These are phyloP conservation scores for Dyspetes luteomarginatus DNA, from an alignment of 2,888 invertebrate species.

Conservation along the genomic window DNA sequence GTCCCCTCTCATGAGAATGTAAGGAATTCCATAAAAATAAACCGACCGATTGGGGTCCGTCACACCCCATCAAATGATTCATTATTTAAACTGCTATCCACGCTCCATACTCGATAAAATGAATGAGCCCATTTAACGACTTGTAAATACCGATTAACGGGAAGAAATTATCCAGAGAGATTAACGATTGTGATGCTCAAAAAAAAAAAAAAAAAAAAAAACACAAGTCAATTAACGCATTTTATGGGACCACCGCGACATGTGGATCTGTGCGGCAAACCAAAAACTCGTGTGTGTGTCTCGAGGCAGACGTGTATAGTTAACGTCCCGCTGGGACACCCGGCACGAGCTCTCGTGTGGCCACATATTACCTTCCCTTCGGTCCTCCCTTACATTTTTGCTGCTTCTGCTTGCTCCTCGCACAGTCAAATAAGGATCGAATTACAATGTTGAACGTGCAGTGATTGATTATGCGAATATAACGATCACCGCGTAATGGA, in stretches of 20 bases:
- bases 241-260: slow-evolving; percentile 59
- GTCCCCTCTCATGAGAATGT: no score
- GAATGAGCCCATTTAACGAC: no score
- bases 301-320: slow-evolving; percentile 40
- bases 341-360: slow-evolving; percentile 58
- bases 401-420: slow-evolving; percentile 58
- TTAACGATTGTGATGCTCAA: slow-evolving; percentile 76
- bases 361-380: slow-evolving; percentile 47
- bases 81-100: not conserved
- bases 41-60: not conserved
- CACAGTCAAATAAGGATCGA: slow-evolving; percentile 77
- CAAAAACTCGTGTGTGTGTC: slow-evolving; percentile 13
- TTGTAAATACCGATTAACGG: not conserved
- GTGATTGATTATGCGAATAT: slow-evolving; percentile 80
- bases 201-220: slow-evolving; percentile 76
- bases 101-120: not conserved
- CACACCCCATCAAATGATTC: not conserved
- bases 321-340: slow-evolving; percentile 60
- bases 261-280: slow-evolving; percentile 40
- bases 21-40: no score
- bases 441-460: slow-evolving; percentile 75
- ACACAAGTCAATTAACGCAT: slow-evolving; percentile 64
- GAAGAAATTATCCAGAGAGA: slow-evolving; percentile 25
- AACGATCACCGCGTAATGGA: slow-evolving; percentile 73
- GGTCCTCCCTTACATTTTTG: slow-evolving; percentile 30